Evolutionary conservation across 2,797 vertebrate species (phyloP), one percentile per base, ranked within the genome.

Genomic region (Alectoris magna): DNA sequence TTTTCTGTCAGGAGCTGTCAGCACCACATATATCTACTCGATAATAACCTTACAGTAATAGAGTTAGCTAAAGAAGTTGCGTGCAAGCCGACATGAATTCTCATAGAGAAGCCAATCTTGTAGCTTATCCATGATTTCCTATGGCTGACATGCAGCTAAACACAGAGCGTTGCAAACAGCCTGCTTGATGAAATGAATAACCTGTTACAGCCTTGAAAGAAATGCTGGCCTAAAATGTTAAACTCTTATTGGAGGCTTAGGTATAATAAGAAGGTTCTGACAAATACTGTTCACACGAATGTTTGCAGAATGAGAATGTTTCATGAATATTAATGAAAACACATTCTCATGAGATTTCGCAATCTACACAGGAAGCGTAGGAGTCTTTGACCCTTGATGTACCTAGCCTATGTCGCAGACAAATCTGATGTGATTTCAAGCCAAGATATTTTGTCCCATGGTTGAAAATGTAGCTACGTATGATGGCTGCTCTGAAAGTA

Each of bases 281-380:
- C 92, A 96, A 96, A 96, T 74, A 95, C 92, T 74, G 68, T 95
- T 96, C 94, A 91, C 89, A 93, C 93, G 71, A 91, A 69, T 56
- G 89, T 94, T 93, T 95, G 91, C 95, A 94, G 88, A 96, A 96
- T 83, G 81, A 95, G 80, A 38, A 38, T 36, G 74, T 72, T 68
- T 51, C 39, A 73, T 95, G 93, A 94, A 96, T 96, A 94, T 92
- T 95, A 93, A 96, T 94, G 88, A 81, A 81, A 92, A 77, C 83
- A 76, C 79, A 14, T 87, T 91, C 84, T 90, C 53, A 1, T 23
- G 31, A 90, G 60, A 49, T 39, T 87, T 92, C 2, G 3, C 87
- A 80, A 80, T 68, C 91, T 86, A 90, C 49, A 21, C 31, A 64
- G 87, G 63, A 79, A 73, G 70, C 4, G 0, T 24, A 29, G 56